Percentiles rank a stretch among this genome's conserved stretches.
Evolutionary conservation across 2,888 invertebrate species (phyloP).

Genomic region (Brassicogethes aeneus): DNA sequence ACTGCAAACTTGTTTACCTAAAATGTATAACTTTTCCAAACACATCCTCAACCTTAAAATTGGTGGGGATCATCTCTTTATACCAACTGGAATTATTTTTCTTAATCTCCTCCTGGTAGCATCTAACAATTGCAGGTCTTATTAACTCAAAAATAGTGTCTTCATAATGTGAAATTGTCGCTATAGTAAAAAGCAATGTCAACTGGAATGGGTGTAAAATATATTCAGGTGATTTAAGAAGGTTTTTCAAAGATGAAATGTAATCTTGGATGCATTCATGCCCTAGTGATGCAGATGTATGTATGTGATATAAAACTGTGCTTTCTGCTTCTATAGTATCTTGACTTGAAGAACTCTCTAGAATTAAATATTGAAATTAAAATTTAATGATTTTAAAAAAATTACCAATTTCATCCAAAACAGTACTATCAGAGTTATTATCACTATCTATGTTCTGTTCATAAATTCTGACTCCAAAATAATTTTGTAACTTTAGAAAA

Average conservation of each 20-base stretch:
- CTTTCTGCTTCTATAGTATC: conserved; percentile 52
- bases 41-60: conserved; percentile 37
- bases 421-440: conserved; percentile 24
- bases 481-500: conserved; percentile 33
- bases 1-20: conserved; percentile 34
- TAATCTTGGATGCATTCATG: conserved; percentile 42
- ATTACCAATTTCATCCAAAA: conserved; percentile 33
- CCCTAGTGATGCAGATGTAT: conserved; percentile 39
- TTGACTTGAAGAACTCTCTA: conserved; percentile 41
- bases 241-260: conserved; percentile 41
- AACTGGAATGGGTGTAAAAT: conserved; percentile 55
- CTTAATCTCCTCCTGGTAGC: conserved; percentile 32
- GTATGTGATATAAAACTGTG: conserved; percentile 51
- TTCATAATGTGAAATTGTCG: conserved; percentile 41
- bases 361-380: conserved; percentile 11
- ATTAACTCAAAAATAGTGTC: conserved; percentile 40
- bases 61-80: conserved; percentile 38
- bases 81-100: conserved; percentile 46
- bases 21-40: conserved; percentile 42
- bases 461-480: conserved; percentile 34
- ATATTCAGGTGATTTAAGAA: conserved; percentile 48
- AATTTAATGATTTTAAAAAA: conserved; percentile 3
- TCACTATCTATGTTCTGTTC: conserved; percentile 15
- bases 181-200: conserved; percentile 48
- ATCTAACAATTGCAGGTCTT: conserved; percentile 28